Evolutionary conservation across 2,888 invertebrate genomes (phyloP).

Genomic region (Brachylomia viminalis): DNA sequence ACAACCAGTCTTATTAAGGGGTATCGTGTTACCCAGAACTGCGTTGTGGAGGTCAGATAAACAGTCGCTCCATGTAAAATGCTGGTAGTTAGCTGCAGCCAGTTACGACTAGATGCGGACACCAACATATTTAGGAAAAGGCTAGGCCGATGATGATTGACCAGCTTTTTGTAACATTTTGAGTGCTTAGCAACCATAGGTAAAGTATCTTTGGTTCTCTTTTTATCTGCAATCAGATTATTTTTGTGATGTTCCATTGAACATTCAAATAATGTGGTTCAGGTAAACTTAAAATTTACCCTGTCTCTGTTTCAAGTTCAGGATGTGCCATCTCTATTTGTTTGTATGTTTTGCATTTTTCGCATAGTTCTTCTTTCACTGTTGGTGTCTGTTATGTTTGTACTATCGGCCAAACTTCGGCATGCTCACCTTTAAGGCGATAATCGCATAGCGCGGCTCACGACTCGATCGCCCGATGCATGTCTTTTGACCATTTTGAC

Average conservation of each 20-base stretch:
- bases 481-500: too few relatives aligned
- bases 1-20: neutral
- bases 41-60: neutral
- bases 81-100: neutral
- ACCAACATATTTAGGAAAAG: too few relatives aligned
- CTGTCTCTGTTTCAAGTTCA: too few relatives aligned
- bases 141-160: neutral
- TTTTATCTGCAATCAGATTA: neutral
- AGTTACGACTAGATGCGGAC: too few relatives aligned
- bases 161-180: neutral
- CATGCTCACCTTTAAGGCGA: too few relatives aligned
- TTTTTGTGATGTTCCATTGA: too few relatives aligned
- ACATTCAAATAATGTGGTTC: neutral
- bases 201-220: neutral
- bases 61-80: neutral
- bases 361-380: neutral
- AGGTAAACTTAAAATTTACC: too few relatives aligned
- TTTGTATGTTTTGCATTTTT: neutral
- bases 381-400: neutral
- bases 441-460: too few relatives aligned
- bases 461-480: too few relatives aligned
- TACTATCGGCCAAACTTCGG: too few relatives aligned
- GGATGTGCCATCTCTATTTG: neutral
- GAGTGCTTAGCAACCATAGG: neutral
- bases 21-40: neutral